These are phyloP conservation scores for Parotocinclus haroldoi DNA, from an alignment of 2,797 vertebrate species.

Conservation along the genomic window DNA sequence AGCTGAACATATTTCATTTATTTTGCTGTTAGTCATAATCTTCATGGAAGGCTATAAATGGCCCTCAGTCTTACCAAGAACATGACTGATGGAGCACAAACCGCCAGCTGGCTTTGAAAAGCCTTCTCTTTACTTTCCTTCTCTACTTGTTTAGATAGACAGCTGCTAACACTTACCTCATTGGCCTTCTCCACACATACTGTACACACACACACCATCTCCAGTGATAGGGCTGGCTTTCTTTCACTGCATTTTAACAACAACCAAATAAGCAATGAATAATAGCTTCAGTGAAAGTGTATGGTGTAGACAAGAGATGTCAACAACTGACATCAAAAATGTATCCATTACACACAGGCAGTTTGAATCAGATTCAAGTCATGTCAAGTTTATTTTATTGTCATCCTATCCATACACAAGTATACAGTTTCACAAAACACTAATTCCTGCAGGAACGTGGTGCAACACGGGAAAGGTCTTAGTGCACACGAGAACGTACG, in stretches of 20 bases:
- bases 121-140: neutral
- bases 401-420: neutral
- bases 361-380: too few species aligned
- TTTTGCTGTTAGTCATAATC: neutral
- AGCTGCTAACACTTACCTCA: constrained; percentile 46
- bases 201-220: constrained; percentile 49
- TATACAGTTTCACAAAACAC: too few species aligned
- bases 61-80: constrained; percentile 4
- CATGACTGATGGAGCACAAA: constrained; percentile 12
- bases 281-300: constrained; percentile 57
- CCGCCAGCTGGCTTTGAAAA: constrained; percentile 32
- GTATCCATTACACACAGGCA: constrained; percentile 17
- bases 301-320: constrained; percentile 4
- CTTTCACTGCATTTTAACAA: constrained; percentile 73
- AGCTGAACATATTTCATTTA: too few species aligned
- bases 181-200: constrained; percentile 22
- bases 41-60: constrained; percentile 3
- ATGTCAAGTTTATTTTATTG: constrained; percentile 4
- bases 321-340: constrained; percentile 19
- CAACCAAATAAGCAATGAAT: constrained; percentile 75
- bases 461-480: neutral
- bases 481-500: neutral
- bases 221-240: constrained; percentile 72
- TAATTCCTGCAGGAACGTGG: neutral
- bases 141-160: constrained; percentile 20